Evolutionary conservation across 2,888 invertebrate species (phyloP), one percentile per base, ranked within the genome.

Genomic region (Stenotaenia linearis): DNA sequence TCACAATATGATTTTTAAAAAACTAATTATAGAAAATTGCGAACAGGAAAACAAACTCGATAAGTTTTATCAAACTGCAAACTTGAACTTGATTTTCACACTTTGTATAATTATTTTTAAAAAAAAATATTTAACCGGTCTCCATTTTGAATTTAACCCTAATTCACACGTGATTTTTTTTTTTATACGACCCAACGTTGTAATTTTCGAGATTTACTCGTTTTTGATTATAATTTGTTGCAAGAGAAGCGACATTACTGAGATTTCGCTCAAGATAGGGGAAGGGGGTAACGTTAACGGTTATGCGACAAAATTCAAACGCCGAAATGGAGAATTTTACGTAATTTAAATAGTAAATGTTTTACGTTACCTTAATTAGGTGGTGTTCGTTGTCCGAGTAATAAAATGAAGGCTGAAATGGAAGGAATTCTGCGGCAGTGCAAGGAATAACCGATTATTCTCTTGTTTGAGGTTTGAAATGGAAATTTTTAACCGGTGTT

Each of bases 401-500:
- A 15, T n/a, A 9, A 6, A 23, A 69, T 12, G 25, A 69, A 69
- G 12, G 25, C 12, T 69, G 25, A 10, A 15, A n/a, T 28, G 28
- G 69, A 69, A 69, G 69, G 69, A 69, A 69, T 69, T 10, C 23
- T 2, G 12, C 69, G 69, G 69, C 69, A 69, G 69, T 69, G 12
- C 12, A 9, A 28, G 15, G 69, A 28, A 28, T 25, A 69, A 28
- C 2, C 25, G 69, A 12, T 28, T 69, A 28, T 69, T 69, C 69
- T 28, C 69, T 69, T 69, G 69, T 69, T 69, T 56, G 56, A 56
- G 23, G 56, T 56, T 56, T 69, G 69, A 69, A 69, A 69, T 15
- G 69, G 25, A 25, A 28, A 28, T 7, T 69, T 28, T 23, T 69
- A 10, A 69, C 69, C 69, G 69, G 69, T 10, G 69, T 23, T 10